These are phyloP conservation scores for Elysia crispata DNA, from an alignment of 2,888 invertebrate species.

Conservation along the genomic window DNA sequence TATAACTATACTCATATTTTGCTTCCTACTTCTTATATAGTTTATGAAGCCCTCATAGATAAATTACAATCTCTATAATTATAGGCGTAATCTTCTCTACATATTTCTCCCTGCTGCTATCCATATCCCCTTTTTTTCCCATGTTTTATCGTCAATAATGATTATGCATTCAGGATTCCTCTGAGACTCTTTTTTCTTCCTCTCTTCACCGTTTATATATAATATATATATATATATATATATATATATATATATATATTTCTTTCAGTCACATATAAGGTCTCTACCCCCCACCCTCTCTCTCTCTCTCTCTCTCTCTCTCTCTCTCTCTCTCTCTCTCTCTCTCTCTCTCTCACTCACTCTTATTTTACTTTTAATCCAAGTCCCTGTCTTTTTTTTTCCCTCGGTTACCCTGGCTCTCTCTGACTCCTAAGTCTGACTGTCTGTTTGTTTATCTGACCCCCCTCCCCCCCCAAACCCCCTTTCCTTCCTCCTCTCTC, in stretches of 20 bases:
- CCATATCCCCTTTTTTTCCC: not conserved
- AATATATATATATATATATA: not conserved
- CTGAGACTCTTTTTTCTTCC: not conserved
- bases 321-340: constrained; percentile 5
- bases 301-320: constrained; percentile 5
- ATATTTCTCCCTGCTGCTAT: not conserved
- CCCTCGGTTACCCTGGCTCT: not conserved
- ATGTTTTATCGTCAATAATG: not conserved
- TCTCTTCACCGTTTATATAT: not conserved
- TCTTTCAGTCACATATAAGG: not conserved
- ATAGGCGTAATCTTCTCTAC: no score
- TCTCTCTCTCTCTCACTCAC: constrained; percentile 15
- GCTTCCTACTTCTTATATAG: no score
- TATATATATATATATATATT: constrained; percentile 2
- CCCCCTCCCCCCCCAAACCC: no score
- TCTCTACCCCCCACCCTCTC: not conserved
- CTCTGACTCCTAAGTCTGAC: constrained; percentile 26
- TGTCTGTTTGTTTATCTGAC: no score
- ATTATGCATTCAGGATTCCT: not conserved
- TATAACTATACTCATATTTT: no score
- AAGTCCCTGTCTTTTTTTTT: not conserved
- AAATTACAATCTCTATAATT: no score
- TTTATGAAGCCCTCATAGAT: no score
- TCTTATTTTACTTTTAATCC: not conserved
- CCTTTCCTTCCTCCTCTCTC: no score